These are phyloP conservation scores for Ethmia dodecea DNA, from an alignment of 2,888 invertebrate genomes.

Conservation along the genomic window DNA sequence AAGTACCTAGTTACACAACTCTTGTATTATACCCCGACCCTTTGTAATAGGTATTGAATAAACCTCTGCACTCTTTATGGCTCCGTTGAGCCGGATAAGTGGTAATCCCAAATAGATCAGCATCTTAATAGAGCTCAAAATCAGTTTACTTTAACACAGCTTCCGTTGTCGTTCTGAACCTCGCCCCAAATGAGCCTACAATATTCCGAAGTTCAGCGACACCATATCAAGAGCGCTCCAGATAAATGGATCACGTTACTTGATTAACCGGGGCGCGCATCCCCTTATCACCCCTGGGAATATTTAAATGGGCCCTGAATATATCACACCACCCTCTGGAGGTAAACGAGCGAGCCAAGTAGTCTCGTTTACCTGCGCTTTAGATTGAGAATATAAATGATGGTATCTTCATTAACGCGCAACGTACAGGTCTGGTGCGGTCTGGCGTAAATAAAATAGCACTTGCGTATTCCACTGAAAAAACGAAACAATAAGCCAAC, in stretches of 20 bases:
- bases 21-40: too few relatives aligned
- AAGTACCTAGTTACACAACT: too few relatives aligned
- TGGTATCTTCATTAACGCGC: conserved; percentile 57
- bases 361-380: conserved; percentile 59
- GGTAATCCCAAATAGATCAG: conserved; percentile 7
- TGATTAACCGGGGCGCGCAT: conserved; percentile 74
- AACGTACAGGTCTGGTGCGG: too few relatives aligned
- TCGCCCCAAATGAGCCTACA: conserved; percentile 54
- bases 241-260: conserved; percentile 77
- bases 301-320: conserved; percentile 74
- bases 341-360: conserved; percentile 51
- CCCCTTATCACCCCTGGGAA: conserved; percentile 74
- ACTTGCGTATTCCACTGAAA: too few relatives aligned
- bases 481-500: too few relatives aligned
- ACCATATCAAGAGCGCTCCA: conserved; percentile 71
- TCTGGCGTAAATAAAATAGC: too few relatives aligned
- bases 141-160: conserved; percentile 28
- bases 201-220: conserved; percentile 68
- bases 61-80: too few relatives aligned
- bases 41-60: too few relatives aligned
- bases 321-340: conserved; percentile 68
- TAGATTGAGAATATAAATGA: conserved; percentile 59
- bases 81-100: conserved; percentile 2
- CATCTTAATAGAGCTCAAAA: conserved; percentile 24
- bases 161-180: conserved; percentile 38